Conservation (phyloP, 2,113 vertebrate genomes). For the Vidua macroura region DNA sequence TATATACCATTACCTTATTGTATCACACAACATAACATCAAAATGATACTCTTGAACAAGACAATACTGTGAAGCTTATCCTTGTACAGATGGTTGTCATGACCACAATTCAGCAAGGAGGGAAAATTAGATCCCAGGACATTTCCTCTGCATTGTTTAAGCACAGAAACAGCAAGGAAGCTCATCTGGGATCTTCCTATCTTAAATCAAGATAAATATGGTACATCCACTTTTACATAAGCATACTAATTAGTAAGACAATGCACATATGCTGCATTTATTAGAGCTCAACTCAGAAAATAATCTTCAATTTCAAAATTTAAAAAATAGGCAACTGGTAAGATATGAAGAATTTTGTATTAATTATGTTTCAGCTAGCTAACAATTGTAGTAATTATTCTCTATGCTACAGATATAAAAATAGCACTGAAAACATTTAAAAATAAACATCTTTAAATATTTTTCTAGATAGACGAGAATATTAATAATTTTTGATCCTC, state of each 20-base stretch:
- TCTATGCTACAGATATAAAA: background rate
- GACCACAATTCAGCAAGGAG: slow-evolving; percentile 40
- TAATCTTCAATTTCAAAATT: background rate
- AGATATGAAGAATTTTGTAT: background rate
- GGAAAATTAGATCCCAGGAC: slow-evolving; percentile 59
- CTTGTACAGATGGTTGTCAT: slow-evolving; percentile 60
- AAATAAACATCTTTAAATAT: background rate
- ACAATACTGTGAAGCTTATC: slow-evolving; percentile 40
- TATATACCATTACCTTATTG: slow-evolving; percentile 32
- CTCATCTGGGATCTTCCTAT: slow-evolving; percentile 36
- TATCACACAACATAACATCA: background rate
- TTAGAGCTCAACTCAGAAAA: background rate
- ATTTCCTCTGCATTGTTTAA: slow-evolving; percentile 55
- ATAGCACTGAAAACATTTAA: background rate
- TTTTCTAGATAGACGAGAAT: background rate
- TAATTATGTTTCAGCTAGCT: background rate
- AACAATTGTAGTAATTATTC: background rate
- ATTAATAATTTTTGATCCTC: background rate
- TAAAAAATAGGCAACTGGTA: background rate
- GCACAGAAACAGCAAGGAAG: slow-evolving; percentile 3
- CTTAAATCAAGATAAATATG: slow-evolving; percentile 26
- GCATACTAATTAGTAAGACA: background rate
- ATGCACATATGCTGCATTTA: background rate
- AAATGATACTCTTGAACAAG: slow-evolving; percentile 30
- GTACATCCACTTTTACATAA: background rate